Evolutionary conservation across 64 coral and sea anemone genomes (phyloP).

Genomic region (Montipora sp.): DNA sequence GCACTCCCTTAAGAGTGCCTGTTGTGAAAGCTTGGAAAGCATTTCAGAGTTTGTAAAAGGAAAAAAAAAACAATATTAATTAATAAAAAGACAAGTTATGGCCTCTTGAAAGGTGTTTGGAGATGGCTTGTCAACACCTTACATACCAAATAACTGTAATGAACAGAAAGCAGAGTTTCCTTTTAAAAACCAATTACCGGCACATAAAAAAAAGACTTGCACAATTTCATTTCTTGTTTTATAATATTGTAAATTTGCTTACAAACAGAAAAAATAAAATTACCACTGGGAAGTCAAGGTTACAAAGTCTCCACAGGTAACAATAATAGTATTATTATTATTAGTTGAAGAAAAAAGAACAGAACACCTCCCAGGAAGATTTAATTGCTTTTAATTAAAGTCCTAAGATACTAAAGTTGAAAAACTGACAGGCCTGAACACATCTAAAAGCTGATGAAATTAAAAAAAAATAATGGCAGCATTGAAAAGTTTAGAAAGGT

Average conservation of each 20-base stretch:
- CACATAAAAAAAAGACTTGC: not conserved
- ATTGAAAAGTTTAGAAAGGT: not conserved
- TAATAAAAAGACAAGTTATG: no score
- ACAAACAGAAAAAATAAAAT: not conserved
- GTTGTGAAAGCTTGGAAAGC: no score
- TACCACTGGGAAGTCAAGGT: not conserved
- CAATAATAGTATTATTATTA: not conserved
- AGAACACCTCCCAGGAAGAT: not conserved
- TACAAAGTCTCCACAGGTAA: not conserved
- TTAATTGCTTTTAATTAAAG: not conserved
- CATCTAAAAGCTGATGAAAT: not conserved
- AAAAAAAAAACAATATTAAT: no score
- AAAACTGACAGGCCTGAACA: not conserved
- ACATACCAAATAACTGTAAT: no score
- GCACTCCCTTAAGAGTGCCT: no score
- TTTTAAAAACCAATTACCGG: not conserved
- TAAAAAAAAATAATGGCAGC: not conserved
- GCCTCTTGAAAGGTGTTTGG: no score
- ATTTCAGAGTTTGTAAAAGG: no score
- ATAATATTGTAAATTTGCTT: not conserved
- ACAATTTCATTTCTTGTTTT: not conserved
- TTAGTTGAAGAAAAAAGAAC: not conserved
- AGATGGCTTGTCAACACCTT: no score
- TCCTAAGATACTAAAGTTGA: not conserved
- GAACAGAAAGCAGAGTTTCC: no score